Conservation (phyloP, 2,888 invertebrate species). For the Thysanoteuthis rhombus region DNA sequence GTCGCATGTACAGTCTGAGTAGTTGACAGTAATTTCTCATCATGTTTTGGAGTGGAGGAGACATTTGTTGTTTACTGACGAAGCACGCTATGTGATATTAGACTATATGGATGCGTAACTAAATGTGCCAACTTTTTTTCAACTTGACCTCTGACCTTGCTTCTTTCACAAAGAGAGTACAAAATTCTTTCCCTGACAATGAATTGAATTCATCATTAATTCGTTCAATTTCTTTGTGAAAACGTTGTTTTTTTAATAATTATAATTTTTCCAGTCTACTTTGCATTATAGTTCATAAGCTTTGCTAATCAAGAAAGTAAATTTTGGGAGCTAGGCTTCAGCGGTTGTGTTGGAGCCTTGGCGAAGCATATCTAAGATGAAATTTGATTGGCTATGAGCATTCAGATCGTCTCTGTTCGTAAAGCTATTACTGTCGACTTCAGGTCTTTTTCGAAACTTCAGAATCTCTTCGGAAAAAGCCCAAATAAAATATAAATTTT, state of each 20-base stretch:
- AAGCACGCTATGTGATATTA: neutral
- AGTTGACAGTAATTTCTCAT: neutral
- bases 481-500: neutral
- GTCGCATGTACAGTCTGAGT: neutral
- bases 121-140: neutral
- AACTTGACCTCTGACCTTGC: neutral
- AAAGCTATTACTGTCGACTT: neutral
- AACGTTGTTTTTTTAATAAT: neutral
- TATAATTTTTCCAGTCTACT: neutral
- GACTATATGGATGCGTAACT: neutral
- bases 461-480: neutral
- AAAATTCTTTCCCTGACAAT: neutral
- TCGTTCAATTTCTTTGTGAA: neutral
- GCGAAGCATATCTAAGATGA: neutral
- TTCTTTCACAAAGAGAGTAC: neutral
- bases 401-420: neutral
- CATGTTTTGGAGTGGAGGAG: neutral
- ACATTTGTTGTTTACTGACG: neutral
- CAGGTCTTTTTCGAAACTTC: neutral
- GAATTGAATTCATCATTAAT: neutral
- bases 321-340: neutral
- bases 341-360: neutral
- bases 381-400: neutral
- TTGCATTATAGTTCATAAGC: neutral
- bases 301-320: neutral